Conservation (phyloP, 2,113 vertebrate species). For the Platanista minor region DNA sequence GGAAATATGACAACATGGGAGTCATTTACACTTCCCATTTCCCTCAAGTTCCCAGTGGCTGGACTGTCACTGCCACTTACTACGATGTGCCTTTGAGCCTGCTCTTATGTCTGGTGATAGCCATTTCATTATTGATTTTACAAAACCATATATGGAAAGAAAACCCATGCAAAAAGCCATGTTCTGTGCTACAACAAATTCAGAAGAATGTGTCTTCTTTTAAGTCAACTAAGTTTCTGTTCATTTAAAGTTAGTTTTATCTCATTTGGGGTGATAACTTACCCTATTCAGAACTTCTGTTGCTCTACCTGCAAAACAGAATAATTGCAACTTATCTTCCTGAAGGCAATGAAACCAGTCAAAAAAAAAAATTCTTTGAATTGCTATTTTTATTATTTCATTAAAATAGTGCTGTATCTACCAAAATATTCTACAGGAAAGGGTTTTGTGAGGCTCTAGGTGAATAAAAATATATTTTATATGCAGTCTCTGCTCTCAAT, state of each 20-base stretch:
- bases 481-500: not conserved
- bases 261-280: not conserved
- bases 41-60: not conserved
- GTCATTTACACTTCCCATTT: not conserved
- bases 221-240: not conserved
- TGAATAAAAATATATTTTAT: not conserved
- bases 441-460: not conserved
- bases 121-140: not conserved
- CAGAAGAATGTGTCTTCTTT: not conserved
- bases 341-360: not conserved
- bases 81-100: not conserved
- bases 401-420: not conserved
- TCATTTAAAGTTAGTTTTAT: not conserved
- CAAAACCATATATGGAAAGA: not conserved
- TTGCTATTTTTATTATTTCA: not conserved
- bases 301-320: not conserved
- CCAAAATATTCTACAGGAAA: not conserved
- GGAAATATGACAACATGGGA: slow-evolving; percentile 34
- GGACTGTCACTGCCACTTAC: not conserved
- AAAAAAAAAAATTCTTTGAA: not conserved
- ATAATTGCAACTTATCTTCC: not conserved
- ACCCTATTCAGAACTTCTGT: not conserved
- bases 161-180: not conserved
- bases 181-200: not conserved
- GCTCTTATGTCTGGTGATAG: not conserved